These are phyloP conservation scores for Tragelaphus eurycerus DNA, from an alignment of 2,797 vertebrate species.

Conservation along the genomic window DNA sequence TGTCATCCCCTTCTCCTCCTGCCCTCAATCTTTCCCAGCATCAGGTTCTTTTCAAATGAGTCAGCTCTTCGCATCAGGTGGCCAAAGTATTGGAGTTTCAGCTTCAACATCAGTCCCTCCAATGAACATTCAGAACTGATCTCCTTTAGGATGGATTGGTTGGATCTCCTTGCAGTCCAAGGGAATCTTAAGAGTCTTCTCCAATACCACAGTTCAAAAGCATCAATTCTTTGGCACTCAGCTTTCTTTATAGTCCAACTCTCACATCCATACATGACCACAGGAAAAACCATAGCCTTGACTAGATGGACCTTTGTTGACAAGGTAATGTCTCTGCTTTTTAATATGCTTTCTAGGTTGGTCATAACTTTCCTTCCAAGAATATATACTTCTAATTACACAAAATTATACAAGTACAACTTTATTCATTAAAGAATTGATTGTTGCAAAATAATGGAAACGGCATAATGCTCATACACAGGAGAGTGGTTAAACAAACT, in stretches of 20 bases:
- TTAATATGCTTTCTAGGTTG: not conserved
- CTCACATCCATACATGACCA: not conserved
- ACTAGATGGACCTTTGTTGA: not conserved
- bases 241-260: not conserved
- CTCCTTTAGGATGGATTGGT: not conserved
- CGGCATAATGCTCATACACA: not conserved
- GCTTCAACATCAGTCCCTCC: not conserved
- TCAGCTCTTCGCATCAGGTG: not conserved
- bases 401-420: not conserved
- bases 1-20: not conserved
- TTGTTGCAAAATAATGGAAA: not conserved
- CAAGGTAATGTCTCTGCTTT: not conserved
- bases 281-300: not conserved
- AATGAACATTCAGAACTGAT: not conserved
- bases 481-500: not conserved
- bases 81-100: not conserved
- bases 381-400: not conserved
- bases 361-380: not conserved
- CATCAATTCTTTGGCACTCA: rapidly evolving
- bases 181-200: not conserved
- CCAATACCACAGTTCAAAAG: not conserved
- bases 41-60: not conserved
- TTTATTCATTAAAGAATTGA: not conserved
- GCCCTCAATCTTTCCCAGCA: not conserved
- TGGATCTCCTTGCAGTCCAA: not conserved